Evolutionary conservation across 2,888 invertebrate species (phyloP).

Genomic region (Orchesellides sinensis): DNA sequence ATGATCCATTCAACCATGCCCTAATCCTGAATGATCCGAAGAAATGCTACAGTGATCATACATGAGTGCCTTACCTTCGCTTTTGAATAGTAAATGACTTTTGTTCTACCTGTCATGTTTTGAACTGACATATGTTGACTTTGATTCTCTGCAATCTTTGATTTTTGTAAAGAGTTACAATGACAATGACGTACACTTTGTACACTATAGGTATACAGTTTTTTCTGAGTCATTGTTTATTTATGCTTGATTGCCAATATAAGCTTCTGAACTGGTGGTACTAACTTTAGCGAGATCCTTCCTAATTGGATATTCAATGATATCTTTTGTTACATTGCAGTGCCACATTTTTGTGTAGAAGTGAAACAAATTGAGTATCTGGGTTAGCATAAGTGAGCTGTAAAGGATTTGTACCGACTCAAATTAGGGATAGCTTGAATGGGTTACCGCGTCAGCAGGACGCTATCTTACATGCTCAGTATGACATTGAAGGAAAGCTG

Average conservation of each 20-base stretch:
- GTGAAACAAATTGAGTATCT: constrained; percentile 66
- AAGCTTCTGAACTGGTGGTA: constrained; percentile 21
- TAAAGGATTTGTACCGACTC: constrained; percentile 46
- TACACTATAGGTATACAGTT: constrained; percentile 5
- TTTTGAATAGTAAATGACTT: constrained; percentile 20
- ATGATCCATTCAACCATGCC: constrained; percentile 52
- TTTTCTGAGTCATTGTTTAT: constrained; percentile 57
- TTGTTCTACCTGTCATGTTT: constrained; percentile 8
- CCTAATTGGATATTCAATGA: constrained; percentile 48
- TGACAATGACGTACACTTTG: constrained; percentile 45
- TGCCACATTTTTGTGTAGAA: constrained; percentile 46
- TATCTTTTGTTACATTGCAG: constrained; percentile 51
- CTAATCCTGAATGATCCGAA: constrained; percentile 28
- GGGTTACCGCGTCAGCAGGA: constrained; percentile 54
- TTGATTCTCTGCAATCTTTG: constrained; percentile 37
- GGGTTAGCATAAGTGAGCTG: constrained; percentile 66
- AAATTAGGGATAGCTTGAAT: constrained; percentile 46
- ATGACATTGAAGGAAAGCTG: constrained; percentile 23
- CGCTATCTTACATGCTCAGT: constrained; percentile 30
- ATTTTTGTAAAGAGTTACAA: constrained; percentile 33
- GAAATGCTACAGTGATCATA: constrained; percentile 26
- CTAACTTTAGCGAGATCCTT: constrained; percentile 17
- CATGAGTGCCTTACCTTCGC: constrained; percentile 28
- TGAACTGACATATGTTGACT: constrained; percentile 24
- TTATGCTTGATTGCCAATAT: constrained; percentile 62